phyloP scores from a whole-genome alignment of 2,797 vertebrate genomes.

The Gallirallus australis region DNA sequence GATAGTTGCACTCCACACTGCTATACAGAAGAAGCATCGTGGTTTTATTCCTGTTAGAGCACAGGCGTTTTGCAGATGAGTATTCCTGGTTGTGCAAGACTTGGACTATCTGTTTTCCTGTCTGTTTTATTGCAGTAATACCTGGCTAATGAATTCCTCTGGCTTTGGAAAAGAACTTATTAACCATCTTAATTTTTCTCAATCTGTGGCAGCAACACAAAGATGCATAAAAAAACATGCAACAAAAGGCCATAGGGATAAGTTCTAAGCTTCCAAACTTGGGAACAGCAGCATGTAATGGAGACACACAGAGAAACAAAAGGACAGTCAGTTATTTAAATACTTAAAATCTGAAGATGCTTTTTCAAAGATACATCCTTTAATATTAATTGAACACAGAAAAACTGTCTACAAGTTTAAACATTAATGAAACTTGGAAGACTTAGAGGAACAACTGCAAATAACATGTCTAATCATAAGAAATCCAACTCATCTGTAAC shows the following conservation, averaged over 20 bases:
- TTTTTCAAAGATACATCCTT: background rate
- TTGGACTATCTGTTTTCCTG: background rate
- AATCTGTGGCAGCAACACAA: background rate
- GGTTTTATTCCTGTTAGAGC: background rate
- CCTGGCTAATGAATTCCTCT: background rate
- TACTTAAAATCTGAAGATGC: background rate
- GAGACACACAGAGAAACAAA: background rate
- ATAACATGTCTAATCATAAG: background rate
- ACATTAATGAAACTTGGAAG: background rate
- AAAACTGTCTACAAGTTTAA: background rate
- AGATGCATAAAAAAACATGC: background rate
- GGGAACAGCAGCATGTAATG: background rate
- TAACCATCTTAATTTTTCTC: background rate
- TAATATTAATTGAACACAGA: background rate
- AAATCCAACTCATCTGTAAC: background rate
- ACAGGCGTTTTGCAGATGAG: background rate
- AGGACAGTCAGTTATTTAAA: background rate
- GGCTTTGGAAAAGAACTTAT: background rate
- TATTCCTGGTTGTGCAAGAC: background rate
- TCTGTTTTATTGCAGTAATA: background rate
- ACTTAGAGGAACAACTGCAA: background rate
- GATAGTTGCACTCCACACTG: background rate
- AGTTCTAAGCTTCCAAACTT: background rate
- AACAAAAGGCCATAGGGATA: background rate
- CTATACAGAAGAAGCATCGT: background rate